A percentile compares a stretch with the other conserved stretches of the same genome.
phyloP scores from a whole-genome alignment of 1,140 invertebrate species.

The Pygmarrhopalites habei region DNA sequence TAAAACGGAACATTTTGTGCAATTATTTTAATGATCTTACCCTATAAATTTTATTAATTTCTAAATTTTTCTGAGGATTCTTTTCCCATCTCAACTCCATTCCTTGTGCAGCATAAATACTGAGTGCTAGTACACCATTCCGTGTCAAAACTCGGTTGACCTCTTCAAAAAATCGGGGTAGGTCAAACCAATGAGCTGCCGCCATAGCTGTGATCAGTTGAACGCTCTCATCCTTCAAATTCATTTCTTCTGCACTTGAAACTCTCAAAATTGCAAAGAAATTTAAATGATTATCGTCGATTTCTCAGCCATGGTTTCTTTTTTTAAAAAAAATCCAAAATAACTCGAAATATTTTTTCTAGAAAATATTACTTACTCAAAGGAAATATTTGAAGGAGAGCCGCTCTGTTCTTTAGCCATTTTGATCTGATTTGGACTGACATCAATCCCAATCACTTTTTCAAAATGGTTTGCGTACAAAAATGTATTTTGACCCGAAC shows the following conservation, averaged over 20 bases:
- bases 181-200: constrained; percentile 48
- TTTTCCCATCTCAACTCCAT: neutral
- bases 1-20: no score
- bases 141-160: constrained; percentile 43
- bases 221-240: constrained; percentile 36
- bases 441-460: constrained; percentile 45
- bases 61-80: neutral
- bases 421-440: constrained; percentile 43
- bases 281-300: no score
- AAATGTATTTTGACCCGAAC: constrained; percentile 47
- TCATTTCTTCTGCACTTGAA: constrained; percentile 43
- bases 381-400: no score
- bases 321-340: no score
- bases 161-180: constrained; percentile 46
- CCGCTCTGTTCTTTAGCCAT: no score
- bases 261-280: neutral
- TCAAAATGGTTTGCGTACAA: constrained; percentile 44
- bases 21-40: no score
- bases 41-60: no score
- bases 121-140: constrained; percentile 44
- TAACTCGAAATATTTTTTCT: no score
- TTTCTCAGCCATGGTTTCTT: no score
- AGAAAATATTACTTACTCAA: no score
- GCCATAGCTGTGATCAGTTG: constrained; percentile 45
- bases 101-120: constrained; percentile 3